phyloP scores from a whole-genome alignment of 92 coral and sea anemone species.

The Bergia puertoricense region DNA sequence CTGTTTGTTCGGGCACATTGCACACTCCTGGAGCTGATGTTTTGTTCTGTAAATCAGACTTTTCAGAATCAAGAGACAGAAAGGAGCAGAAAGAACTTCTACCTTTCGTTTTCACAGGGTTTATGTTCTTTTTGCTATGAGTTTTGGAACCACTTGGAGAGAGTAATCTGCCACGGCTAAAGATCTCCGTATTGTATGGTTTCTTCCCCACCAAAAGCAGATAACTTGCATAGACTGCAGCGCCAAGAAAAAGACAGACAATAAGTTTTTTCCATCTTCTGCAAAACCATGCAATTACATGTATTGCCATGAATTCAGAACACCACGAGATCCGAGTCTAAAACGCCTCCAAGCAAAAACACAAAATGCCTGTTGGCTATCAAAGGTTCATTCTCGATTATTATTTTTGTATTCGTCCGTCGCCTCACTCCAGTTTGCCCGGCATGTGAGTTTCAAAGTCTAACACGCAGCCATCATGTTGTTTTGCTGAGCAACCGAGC shows the following conservation, averaged over 20 bases:
- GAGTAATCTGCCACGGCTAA: too few relatives aligned
- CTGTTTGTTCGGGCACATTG: slow-evolving; percentile 35
- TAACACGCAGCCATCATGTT: slow-evolving; percentile 11
- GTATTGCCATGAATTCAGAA: background rate
- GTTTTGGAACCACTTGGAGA: background rate
- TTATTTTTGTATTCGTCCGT: background rate
- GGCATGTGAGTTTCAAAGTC: background rate
- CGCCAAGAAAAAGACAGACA: background rate
- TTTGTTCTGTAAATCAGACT: background rate
- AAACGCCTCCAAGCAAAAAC: too few relatives aligned
- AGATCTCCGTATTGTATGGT: background rate
- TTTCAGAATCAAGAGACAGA: slow-evolving; percentile 23
- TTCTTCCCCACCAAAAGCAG: background rate
- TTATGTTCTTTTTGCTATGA: background rate
- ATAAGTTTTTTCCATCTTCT: slow-evolving; percentile 4
- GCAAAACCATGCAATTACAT: background rate
- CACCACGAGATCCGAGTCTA: too few relatives aligned
- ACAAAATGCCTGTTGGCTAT: too few relatives aligned
- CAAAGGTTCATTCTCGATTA: slow-evolving; percentile 9
- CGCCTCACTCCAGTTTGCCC: background rate
- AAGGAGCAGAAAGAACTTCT: slow-evolving; percentile 29
- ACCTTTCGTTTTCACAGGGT: background rate
- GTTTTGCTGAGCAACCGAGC: background rate
- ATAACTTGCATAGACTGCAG: background rate
- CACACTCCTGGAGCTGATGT: slow-evolving; percentile 18